Base-by-base conservation (phyloP, 2,888 invertebrate genomes). In the Timandra comae region DNA sequence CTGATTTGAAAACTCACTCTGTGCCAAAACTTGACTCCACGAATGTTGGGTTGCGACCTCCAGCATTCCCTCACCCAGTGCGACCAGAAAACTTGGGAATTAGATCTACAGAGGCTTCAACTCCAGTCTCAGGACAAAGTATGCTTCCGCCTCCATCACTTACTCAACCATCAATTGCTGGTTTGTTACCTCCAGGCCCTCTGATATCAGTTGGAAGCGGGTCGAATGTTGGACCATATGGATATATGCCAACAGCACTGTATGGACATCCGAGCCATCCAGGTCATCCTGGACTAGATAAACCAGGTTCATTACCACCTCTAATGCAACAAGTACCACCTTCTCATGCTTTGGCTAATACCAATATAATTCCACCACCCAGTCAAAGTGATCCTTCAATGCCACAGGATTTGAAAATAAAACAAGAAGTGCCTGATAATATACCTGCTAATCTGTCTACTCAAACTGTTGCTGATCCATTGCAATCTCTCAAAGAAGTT, bases 401-500 rank as follows among this genome's bases (percentile, higher is more conserved):
- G 75, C 84, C 85, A 19, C 86, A 85, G 48, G 87, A 87, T 51
- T 63, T 87, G 33, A 87, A 87, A 63, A 87, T 86, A 16, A 86
- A 87, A 50, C 79, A 85, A 76, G 75, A 89, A 82, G 59, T 88
- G 54, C 82, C 87, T 41, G 86, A 86, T 43, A 78, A 66, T 45
- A 68, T 84, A 55, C 79, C 88, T 38, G 81, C 84, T 29, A 85
- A 85, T 56, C 57, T 85, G 24, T 85, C 87, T 24, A 85, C 88
- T 27, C 87, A 87, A 41, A 73, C 78, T 35, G 78, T 82, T 32
- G 71, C 88, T 12, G 93, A 93, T 80, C 93, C 93, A 2, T 64
- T 93, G 43, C 93, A 93, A 59, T 92, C 92, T 47, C 75, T 93
- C 5, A 92, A 93, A 63, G 93, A 93, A 67, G 93, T 93, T 0